A percentile compares a stretch with the other conserved stretches of the same genome.
phyloP scores from a whole-genome alignment of 2,113 vertebrate species.

The Pristiophorus japonicus region DNA sequence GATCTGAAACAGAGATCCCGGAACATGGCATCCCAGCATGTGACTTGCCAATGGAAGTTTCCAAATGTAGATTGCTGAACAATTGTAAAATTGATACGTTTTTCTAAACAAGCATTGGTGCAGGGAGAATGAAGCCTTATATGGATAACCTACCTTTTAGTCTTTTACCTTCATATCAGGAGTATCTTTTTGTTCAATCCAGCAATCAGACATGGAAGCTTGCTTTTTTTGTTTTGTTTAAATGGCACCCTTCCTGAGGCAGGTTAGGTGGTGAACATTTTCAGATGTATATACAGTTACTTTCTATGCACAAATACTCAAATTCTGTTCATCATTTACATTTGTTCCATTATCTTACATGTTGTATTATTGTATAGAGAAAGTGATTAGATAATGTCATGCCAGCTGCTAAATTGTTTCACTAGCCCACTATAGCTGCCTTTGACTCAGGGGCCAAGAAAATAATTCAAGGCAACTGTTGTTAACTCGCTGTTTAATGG shows the following conservation, averaged over 20 bases:
- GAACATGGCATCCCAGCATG: background rate
- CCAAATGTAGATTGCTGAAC: background rate
- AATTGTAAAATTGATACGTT: background rate
- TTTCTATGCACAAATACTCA: background rate
- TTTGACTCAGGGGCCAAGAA: background rate
- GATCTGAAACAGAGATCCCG: background rate
- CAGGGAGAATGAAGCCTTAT: background rate
- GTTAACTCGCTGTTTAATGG: background rate
- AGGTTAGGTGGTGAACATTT: background rate
- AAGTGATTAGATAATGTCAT: background rate
- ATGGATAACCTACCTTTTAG: background rate
- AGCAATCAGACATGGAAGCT: background rate
- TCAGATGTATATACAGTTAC: background rate
- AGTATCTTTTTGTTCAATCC: background rate
- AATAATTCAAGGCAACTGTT: background rate
- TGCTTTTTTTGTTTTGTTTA: background rate
- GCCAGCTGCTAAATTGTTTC: background rate
- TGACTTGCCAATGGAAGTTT: background rate
- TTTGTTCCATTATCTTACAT: background rate
- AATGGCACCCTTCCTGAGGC: background rate
- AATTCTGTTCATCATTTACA: background rate
- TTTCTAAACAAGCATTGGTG: background rate
- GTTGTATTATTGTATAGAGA: background rate
- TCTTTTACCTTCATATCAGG: background rate
- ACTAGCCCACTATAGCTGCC: background rate